phyloP scores from a whole-genome alignment of 2,797 vertebrate genomes.

The Phataginus tricuspis region DNA sequence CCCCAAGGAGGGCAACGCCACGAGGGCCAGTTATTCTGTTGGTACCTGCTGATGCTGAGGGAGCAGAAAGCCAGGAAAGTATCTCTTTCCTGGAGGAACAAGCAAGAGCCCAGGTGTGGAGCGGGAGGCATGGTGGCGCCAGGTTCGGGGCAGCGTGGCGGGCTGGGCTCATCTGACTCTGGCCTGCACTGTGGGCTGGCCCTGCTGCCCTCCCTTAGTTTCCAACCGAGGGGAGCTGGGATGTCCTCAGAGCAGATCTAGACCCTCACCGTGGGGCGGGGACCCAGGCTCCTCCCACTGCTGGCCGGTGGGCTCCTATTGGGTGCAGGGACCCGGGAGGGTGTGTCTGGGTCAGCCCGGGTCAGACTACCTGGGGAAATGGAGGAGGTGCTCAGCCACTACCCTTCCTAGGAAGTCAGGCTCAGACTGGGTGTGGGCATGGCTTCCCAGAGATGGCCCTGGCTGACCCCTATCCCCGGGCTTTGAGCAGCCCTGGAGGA shows the following conservation, averaged over 20 bases:
- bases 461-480: not conserved
- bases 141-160: no score
- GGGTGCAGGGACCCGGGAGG: not conserved
- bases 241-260: not conserved
- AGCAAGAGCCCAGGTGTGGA: not conserved
- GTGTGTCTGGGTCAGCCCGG: not conserved
- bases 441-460: not conserved
- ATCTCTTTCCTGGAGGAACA: not conserved
- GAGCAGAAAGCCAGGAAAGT: not conserved
- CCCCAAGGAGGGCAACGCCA: not conserved
- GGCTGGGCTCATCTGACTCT: not conserved
- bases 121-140: not conserved
- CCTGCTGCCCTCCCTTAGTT: not conserved
- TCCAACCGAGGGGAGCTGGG: not conserved
- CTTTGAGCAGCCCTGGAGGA: not conserved
- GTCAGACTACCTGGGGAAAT: constrained; percentile 29
- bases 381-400: not conserved
- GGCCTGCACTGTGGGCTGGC: not conserved
- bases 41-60: not conserved
- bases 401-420: constrained; percentile 35
- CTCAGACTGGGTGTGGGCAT: not conserved
- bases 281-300: not conserved
- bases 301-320: not conserved
- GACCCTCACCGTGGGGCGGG: not conserved
- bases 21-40: not conserved